Base-by-base conservation (phyloP, 92 coral and sea anemone genomes). In the Palythoa grandiflora region DNA sequence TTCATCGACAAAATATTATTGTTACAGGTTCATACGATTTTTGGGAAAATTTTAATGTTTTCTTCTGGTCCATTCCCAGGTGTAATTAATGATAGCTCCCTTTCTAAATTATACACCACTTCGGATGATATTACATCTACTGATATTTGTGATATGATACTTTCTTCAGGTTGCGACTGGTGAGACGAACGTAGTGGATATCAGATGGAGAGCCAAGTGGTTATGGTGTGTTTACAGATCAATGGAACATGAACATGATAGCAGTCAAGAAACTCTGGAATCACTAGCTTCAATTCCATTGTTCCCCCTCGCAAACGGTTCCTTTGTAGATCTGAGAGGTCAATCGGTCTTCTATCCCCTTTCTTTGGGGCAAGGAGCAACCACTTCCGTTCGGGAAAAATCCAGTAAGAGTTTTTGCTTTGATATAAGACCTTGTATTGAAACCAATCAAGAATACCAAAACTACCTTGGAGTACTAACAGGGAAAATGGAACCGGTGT, bases 271-370 rank as follows among this genome's bases (percentile, higher is more conserved):
- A 57, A 93, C 89, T 17, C 59, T 96, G 90, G 92, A 94, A 59
- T 73, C 73, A 76, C 93, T 96, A 36, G 84, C 96, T 17, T 89
- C 94, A 9, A 87, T 96, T 21, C 66, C 66, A 14, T 68, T 96
- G 37, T 86, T 93, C 70, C 98, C 98, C 3, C 88, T 96, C 36
- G 92, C 94, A 9, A 91, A 89, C 57, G 93, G 92, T 57, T 71
- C 89, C 2, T 93, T 89, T 75, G 95, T 92, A 1, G 83, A 93
- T 74, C 91, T 96, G 38, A 91, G 73, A 55, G 96, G 89, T 9
- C 90, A 94, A 36, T 89, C 96, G 2, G 91, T 96, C 65, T 96
- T 96, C 85, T 88, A 94, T 54, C 98, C 98, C 9, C 92, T 96
- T 40, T 85, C 96, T 6, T 19, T 87, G 59, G 84, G 91, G 28